Conservation (phyloP, 2,113 vertebrate genomes). For the Tapirus terrestris region DNA sequence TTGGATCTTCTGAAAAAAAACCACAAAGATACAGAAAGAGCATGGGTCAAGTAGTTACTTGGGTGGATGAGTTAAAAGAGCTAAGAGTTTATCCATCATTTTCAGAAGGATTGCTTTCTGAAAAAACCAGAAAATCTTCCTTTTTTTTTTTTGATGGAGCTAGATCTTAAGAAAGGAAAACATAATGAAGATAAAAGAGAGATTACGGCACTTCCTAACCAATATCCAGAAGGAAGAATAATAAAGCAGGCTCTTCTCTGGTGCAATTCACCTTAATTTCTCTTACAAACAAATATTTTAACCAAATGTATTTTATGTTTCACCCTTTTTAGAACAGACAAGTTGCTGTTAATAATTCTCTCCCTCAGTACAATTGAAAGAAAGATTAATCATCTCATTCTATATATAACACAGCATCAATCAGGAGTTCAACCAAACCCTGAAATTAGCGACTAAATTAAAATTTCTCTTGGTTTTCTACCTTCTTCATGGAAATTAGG, state of each 20-base stretch:
- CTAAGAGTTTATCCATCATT: not conserved
- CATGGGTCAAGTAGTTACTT: too few species aligned
- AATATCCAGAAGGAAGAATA: not conserved
- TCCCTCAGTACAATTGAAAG: not conserved
- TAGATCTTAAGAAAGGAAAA: not conserved
- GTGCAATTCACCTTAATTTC: not conserved
- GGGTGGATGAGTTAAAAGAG: not conserved
- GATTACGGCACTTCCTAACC: fast-evolving
- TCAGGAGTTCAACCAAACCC: constrained; percentile 31
- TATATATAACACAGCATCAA: not conserved
- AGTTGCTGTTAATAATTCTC: not conserved
- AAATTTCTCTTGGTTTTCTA: constrained; percentile 17
- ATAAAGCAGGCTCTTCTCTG: not conserved
- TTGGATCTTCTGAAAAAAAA: not conserved
- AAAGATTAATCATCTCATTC: constrained; percentile 49
- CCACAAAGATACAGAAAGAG: not conserved
- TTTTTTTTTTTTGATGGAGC: not conserved
- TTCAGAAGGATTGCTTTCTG: not conserved
- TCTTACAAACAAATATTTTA: constrained; percentile 46
- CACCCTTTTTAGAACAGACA: not conserved
- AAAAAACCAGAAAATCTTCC: not conserved
- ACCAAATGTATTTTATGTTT: constrained; percentile 32
- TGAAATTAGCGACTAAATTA: constrained; percentile 54
- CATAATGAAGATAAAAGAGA: too few species aligned
- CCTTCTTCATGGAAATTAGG: constrained; percentile 38